These are phyloP conservation scores for Dermochelys coriacea DNA, from an alignment of 2,797 vertebrate species.

Conservation along the genomic window DNA sequence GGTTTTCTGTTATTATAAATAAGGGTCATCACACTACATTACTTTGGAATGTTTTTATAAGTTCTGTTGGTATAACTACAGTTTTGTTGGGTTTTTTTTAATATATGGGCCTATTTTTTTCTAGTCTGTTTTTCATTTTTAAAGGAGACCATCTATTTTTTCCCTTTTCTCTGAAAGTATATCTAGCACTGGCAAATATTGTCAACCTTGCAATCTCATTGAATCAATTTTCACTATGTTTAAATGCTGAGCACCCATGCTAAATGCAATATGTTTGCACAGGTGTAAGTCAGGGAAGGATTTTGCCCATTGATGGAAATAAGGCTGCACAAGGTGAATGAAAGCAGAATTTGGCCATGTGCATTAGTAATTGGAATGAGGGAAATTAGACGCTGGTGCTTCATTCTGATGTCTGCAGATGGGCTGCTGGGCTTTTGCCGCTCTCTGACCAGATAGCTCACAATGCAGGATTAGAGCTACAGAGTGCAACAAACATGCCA, in stretches of 20 bases:
- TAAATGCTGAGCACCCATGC: background rate
- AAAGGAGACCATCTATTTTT: constrained; percentile 30
- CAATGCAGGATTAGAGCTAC: background rate
- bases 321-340: background rate
- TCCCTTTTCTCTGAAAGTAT: background rate
- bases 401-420: background rate
- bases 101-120: constrained; percentile 55
- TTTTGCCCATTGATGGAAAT: background rate
- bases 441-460: background rate
- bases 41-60: constrained; percentile 74
- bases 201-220: accelerated
- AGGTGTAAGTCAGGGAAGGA: background rate
- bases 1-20: constrained; percentile 67
- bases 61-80: constrained; percentile 64
- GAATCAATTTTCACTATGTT: background rate
- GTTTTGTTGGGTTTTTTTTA: background rate
- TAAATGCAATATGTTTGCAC: background rate
- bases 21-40: constrained; percentile 69
- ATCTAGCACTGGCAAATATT: constrained; percentile 10
- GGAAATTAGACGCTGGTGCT: background rate
- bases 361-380: accelerated
- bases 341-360: background rate
- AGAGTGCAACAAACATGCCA: background rate
- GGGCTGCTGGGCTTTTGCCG: background rate
- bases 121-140: constrained; percentile 69